Evolutionary conservation across 2,113 vertebrate genomes (phyloP), one percentile per base, ranked within the genome.

Genomic region (Prionailurus bengalensis): DNA sequence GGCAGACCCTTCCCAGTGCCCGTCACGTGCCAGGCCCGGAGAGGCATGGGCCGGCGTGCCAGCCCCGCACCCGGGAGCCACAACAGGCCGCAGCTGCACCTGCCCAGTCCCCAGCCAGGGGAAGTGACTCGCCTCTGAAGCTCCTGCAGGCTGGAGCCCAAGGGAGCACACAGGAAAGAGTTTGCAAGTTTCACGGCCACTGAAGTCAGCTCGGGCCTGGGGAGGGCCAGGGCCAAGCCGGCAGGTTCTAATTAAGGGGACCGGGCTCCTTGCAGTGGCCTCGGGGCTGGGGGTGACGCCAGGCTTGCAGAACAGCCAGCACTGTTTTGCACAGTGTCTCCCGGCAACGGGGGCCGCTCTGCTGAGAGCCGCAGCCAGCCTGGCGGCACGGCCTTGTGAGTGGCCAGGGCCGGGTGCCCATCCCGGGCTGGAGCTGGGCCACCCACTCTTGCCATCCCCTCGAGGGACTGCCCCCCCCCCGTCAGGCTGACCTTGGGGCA

Each of bases 261-360:
- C 71, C 87, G 93, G 88, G 92, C 97, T 98, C 98, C 94, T 98
- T 95, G 85, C 45, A 97, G 71, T 39, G 87, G 97, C 96, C 97
- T 63, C 21, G 51, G 89, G 94, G 95, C 98, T 87, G 95, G 96
- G 71, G 98, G 97, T 94, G 63, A 97, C 58, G 88, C 97, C 94
- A 97, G 98, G 96, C 97, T 97, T 97, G 96, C 98, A 65, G 17
- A 98, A 89, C 55, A 36, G 95, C 82, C 78, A 58, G 70, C 91
- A 91, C 78, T 98, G 98, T 98, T 98, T 98, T 98, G 98, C 92
- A 92, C 68, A n/a, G 87, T 5, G 97, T 98, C 96, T 98, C 98
- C 98, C 95, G 95, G 99, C 98, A 98, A 98, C 97, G 13, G 74
- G 97, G 97, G 90, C 97, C 97, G 80, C 97, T 68, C 25, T 13